Base-by-base conservation (phyloP, 2,113 vertebrate species). In the Solenodon paradoxus region DNA sequence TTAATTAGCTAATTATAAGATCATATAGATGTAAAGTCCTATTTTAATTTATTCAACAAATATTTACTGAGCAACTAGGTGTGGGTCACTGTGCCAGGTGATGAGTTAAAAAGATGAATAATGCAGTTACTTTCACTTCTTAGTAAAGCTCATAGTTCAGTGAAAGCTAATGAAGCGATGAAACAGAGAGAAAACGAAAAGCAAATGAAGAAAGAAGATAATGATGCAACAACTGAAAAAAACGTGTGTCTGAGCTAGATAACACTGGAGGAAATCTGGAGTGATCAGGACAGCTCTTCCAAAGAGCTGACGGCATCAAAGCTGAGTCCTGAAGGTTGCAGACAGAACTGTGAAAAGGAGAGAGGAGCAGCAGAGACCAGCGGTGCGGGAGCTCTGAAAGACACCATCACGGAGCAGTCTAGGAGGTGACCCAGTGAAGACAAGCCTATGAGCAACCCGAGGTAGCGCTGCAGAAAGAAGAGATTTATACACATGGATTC, bases 1-100 rank as follows among this genome's bases (percentile, higher is more conserved):
- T 82, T 69, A 71, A 66, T 82, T 64, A 74, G n/a, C 26, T 66
- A 78, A 86, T 40, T 93, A 51, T 90, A 11, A 94, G 30, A 66
- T 74, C 19, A 59, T 40, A 35, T 12, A n/a, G 64, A 79, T 92
- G 26, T 79, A 77, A 91, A 92, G 20, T 57, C 16, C 13, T 77
- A 2, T n/a, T 51, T 86, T 90, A 66, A 88, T 74, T 92, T 88
- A 91, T 55, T 75, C 13, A 38, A 80, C 79, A 95, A 64, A 32
- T 69, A 91, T 55, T 72, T 75, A 71, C 13, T 63, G 66, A 82
- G 32, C 2, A 80, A 63, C 51, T 64, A 71, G 16, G 12, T 72
- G 2, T 3, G 45, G 20, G 74, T 20, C n/a, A 49, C 42, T 75
- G 20, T 35, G n/a, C n/a, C 40, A 63, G 8, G 24, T 94, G 51